phyloP scores from a whole-genome alignment of 2,113 vertebrate genomes.

The Plecturocebus donacophilus region DNA sequence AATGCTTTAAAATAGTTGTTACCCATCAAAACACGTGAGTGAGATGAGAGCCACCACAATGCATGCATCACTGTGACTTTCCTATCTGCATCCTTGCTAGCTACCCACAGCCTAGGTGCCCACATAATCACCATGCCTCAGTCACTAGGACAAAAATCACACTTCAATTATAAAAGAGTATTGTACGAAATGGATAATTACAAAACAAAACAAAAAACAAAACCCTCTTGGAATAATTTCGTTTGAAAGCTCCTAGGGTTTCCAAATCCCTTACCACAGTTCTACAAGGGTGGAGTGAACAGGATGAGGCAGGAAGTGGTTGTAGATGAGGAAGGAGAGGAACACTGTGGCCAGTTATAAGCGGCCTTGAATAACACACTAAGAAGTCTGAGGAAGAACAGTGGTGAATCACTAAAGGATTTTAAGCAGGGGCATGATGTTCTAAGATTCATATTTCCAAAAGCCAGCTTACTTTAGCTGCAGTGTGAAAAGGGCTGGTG shows the following conservation, averaged over 20 bases:
- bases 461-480: background rate
- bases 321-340: background rate
- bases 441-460: background rate
- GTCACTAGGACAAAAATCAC: background rate
- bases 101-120: background rate
- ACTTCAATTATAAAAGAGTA: background rate
- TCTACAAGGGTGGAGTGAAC: background rate
- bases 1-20: background rate
- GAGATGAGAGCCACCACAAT: background rate
- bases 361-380: background rate
- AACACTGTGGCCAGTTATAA: background rate
- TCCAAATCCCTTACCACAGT: background rate
- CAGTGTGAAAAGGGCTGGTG: background rate
- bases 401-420: constrained; percentile 2
- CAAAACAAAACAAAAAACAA: background rate
- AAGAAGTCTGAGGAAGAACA: constrained; percentile 21
- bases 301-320: background rate
- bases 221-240: background rate
- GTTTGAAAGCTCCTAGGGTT: background rate
- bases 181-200: background rate
- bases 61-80: background rate
- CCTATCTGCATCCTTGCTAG: background rate
- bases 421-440: background rate
- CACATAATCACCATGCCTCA: background rate
- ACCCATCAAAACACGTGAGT: background rate